A percentile compares a stretch with the other conserved stretches of the same genome.
Evolutionary conservation across 2,888 invertebrate species (phyloP).

Genomic region (Lepidocyrtinus sp.): DNA sequence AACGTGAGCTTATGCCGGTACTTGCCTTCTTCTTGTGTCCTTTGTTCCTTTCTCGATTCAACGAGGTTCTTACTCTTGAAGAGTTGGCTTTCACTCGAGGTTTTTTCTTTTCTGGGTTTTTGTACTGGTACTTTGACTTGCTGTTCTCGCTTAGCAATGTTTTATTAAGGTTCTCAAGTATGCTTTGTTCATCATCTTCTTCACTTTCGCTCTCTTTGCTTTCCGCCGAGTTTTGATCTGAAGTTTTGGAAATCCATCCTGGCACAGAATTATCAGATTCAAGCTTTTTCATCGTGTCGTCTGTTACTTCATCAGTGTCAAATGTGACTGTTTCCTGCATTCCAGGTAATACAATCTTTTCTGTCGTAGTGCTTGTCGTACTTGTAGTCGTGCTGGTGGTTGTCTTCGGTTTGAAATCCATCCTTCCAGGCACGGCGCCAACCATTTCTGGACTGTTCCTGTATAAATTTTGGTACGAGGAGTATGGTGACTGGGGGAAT

Average conservation of each 20-base stretch:
- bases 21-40: conserved; percentile 28
- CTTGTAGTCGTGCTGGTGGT: conserved; percentile 23
- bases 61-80: conserved; percentile 35
- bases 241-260: conserved; percentile 26
- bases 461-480: neutral
- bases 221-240: conserved; percentile 26
- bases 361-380: conserved; percentile 39
- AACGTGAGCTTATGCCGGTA: neutral
- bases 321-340: conserved; percentile 49
- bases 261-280: conserved; percentile 31
- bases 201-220: conserved; percentile 37
- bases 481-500: neutral
- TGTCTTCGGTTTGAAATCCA: conserved; percentile 27
- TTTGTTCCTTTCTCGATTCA: conserved; percentile 19
- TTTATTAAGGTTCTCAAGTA: conserved; percentile 51
- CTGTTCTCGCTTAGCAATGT: conserved; percentile 25
- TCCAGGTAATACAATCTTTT: conserved; percentile 36
- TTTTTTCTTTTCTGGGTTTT: conserved; percentile 51
- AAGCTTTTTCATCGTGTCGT: conserved; percentile 51
- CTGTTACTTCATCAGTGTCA: conserved; percentile 53
- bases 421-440: conserved; percentile 50
- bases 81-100: conserved; percentile 45
- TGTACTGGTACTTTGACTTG: conserved; percentile 44
- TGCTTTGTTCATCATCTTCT: conserved; percentile 31
- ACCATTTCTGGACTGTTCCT: conserved; percentile 40